Conservation (phyloP, 2,888 invertebrate genomes). For the Coleophora flavipennella region DNA sequence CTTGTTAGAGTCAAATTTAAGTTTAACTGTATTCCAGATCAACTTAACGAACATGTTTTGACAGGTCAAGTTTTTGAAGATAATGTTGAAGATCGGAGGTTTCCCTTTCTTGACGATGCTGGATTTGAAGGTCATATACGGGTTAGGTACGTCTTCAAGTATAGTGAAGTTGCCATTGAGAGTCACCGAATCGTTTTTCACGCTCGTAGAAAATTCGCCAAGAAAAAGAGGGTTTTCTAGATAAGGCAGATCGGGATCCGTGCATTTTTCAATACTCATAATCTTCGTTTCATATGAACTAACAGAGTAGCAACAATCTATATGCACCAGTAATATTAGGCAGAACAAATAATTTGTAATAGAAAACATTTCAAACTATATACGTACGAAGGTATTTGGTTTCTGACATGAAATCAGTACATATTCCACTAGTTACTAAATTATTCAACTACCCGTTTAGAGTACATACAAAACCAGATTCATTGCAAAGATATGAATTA, state of each 20-base stretch:
- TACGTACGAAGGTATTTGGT: no score
- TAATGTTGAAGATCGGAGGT: conserved; percentile 14
- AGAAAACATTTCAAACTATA: no score
- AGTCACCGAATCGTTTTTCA: background rate
- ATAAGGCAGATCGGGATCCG: conserved; percentile 20
- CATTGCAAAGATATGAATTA: no score
- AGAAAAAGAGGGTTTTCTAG: background rate
- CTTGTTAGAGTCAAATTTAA: conserved; percentile 20
- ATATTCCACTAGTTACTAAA: no score
- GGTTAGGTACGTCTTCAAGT: conserved; percentile 19
- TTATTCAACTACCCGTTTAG: no score
- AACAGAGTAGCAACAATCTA: background rate
- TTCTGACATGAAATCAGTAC: no score
- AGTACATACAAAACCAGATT: no score
- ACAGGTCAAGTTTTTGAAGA: conserved; percentile 22
- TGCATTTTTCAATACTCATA: conserved; percentile 13
- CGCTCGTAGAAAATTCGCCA: background rate
- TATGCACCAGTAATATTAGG: no score
- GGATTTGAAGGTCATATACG: conserved; percentile 21
- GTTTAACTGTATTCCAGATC: conserved; percentile 15
- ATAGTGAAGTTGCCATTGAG: conserved; percentile 23
- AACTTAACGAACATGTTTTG: conserved; percentile 23
- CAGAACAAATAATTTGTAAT: no score
- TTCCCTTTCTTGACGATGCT: conserved; percentile 16
- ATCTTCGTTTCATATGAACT: background rate